These are phyloP conservation scores for Vidua chalybeata DNA, from an alignment of 2,113 vertebrate genomes.

Conservation along the genomic window DNA sequence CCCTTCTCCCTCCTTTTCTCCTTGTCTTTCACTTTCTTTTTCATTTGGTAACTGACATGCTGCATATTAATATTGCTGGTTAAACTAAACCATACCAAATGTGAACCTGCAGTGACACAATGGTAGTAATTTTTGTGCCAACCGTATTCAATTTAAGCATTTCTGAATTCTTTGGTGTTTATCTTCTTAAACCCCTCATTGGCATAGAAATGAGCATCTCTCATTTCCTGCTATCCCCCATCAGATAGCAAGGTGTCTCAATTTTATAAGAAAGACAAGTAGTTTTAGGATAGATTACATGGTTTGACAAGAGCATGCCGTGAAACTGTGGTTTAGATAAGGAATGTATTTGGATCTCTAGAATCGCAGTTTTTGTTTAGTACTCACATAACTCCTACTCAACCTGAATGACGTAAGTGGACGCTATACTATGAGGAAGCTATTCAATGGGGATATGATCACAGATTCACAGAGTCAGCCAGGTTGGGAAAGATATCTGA, in stretches of 20 bases:
- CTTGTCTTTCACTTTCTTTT: not conserved
- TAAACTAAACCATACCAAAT: not conserved
- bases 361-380: not conserved
- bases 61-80: not conserved
- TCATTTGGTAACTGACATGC: not conserved
- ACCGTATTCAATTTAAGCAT: not conserved
- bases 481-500: not conserved
- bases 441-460: not conserved
- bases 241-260: constrained; percentile 23
- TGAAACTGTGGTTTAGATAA: not conserved
- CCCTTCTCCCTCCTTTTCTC: not conserved
- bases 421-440: rapidly evolving
- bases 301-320: not conserved
- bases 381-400: not conserved
- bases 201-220: constrained; percentile 33
- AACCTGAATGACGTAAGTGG: not conserved
- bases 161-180: not conserved
- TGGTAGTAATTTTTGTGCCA: not conserved
- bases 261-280: not conserved
- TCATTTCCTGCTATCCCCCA: not conserved
- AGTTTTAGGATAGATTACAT: constrained; percentile 18
- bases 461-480: too few relatives aligned
- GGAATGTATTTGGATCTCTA: not conserved
- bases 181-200: constrained; percentile 11
- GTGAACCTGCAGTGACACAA: not conserved